Evolutionary conservation across 64 coral and sea anemone genomes (phyloP), one percentile per base, ranked within the genome.

Genomic region (Pocillopora verrucosa): DNA sequence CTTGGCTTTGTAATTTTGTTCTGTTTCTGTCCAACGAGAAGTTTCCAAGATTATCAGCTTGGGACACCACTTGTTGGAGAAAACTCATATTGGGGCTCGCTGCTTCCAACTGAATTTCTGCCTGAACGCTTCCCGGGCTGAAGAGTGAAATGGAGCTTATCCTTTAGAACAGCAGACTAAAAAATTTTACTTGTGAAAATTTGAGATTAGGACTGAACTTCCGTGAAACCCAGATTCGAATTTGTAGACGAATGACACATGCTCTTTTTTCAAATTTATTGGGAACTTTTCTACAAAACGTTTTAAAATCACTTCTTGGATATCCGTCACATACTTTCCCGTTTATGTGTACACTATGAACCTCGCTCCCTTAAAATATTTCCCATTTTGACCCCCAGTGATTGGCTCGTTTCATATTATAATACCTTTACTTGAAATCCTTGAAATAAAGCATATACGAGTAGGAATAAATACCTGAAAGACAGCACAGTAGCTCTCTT

Each of bases 71-170:
- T 45, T 72, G 16, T 19, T n/a, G 16, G 20, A 85, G 38, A 41
- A 85, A 12, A 14, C 82, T 85, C 11, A 25, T 26, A 85, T 85
- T 58, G 82, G 82, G 82, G 14, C 65, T 85, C 0, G 82, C 82
- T 15, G 56, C 36, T 58, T 85, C 37, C 20, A 70, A 24, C 79
- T 81, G 79, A 60, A 81, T 24, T 60, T 81, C 79, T 10, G 79
- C 79, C 36, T 60, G 56, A 16, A 81, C 79, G 36, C 79, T 81
- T 81, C 79, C 79, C 2, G 79, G 79, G 16, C 79, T 81, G 78
- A n/a, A 26, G 61, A 12, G 34, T 36, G 41, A 74, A 74, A 30
- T 34, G 35, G 72, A 74, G 22, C 22, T 34, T 34, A 24, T 74
- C 11, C n/a, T 25, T 74, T 74, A 30, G 72, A 51, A 51, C 41